A percentile compares a stretch with the other conserved stretches of the same genome.
phyloP scores from a whole-genome alignment of 2,113 vertebrate genomes.

The Enhydra lutris region DNA sequence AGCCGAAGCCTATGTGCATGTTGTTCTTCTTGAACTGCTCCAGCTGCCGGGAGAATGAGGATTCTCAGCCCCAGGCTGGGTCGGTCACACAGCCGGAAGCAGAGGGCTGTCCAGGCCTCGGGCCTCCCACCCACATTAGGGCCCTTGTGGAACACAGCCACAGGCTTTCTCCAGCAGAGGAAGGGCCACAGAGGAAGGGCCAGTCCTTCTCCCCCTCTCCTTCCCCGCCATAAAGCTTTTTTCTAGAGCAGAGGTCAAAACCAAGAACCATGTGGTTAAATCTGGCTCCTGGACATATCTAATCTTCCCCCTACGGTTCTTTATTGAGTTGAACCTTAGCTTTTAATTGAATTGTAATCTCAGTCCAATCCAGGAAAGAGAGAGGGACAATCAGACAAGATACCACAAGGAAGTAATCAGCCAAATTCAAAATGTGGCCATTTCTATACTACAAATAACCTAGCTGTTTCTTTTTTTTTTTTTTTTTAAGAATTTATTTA shows the following conservation, averaged over 20 bases:
- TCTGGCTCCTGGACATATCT: background rate
- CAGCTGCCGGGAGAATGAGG: slow-evolving; percentile 81
- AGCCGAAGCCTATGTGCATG: slow-evolving; percentile 78
- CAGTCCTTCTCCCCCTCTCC: background rate
- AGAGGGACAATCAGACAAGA: background rate
- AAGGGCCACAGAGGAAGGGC: no score
- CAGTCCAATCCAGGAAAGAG: background rate
- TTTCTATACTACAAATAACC: background rate
- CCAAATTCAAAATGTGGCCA: background rate
- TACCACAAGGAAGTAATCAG: background rate
- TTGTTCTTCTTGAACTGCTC: slow-evolving; percentile 87
- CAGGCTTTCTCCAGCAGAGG: background rate
- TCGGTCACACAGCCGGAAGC: background rate
- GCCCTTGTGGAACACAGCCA: background rate
- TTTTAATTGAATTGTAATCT: background rate
- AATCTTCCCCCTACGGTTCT: background rate
- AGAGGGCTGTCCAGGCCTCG: no score
- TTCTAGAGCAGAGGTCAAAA: background rate
- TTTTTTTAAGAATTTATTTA: no score
- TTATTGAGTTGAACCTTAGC: background rate
- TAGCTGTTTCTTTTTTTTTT: background rate
- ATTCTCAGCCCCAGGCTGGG: background rate
- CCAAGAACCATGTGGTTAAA: background rate
- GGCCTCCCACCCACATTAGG: accelerated
- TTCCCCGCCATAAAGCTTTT: background rate